Percentiles rank a stretch among this genome's conserved stretches.
phyloP scores from a whole-genome alignment of 2,113 vertebrate species.

The Psittacus erithacus region DNA sequence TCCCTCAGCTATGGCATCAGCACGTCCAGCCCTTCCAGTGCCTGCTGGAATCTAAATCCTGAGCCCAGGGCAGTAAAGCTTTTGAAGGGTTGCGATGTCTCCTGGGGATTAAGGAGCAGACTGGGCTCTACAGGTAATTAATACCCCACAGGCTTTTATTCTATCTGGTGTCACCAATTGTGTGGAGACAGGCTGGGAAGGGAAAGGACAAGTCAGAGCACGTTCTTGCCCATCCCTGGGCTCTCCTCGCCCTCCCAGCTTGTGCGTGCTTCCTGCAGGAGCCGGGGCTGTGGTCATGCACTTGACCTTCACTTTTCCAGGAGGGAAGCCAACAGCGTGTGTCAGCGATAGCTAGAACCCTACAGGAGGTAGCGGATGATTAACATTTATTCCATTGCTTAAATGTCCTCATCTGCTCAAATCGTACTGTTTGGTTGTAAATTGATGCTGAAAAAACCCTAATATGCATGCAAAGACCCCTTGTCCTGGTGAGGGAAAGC shows the following conservation, averaged over 20 bases:
- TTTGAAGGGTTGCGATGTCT: not conserved
- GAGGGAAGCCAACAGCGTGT: not conserved
- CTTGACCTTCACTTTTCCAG: constrained; percentile 54
- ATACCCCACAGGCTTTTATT: not conserved
- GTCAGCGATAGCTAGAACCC: not conserved
- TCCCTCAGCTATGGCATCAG: not conserved
- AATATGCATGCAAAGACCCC: not conserved
- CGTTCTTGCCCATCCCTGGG: constrained; percentile 15
- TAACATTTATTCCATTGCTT: constrained; percentile 53
- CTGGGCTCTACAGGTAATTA: not conserved
- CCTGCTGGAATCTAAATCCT: not conserved
- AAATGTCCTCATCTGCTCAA: not conserved
- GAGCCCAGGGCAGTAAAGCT: not conserved
- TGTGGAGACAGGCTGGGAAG: not conserved
- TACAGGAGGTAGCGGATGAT: not conserved
- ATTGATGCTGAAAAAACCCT: not conserved
- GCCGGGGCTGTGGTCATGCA: not conserved
- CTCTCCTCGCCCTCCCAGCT: not conserved
- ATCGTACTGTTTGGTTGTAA: not conserved
- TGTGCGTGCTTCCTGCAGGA: rapidly evolving
- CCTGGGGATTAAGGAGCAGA: not conserved
- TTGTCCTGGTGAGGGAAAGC: not conserved
- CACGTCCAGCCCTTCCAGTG: not conserved
- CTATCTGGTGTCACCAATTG: not conserved
- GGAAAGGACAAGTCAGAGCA: not conserved